A percentile compares a stretch with the other conserved stretches of the same genome.
Evolutionary conservation across 2,797 vertebrate genomes (phyloP).

Genomic region (Pangasius krempfi): DNA sequence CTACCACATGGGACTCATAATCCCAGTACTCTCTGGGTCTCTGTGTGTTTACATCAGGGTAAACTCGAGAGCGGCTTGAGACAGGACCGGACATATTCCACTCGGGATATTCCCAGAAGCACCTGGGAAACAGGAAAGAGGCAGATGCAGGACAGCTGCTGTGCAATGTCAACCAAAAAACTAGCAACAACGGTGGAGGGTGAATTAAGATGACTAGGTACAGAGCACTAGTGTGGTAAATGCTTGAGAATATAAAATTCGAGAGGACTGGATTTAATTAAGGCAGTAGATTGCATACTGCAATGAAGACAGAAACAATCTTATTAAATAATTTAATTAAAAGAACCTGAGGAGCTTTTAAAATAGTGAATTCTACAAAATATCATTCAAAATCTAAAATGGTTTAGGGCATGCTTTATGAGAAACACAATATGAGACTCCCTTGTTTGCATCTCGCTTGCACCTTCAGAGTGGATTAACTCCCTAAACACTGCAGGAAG

Average conservation of each 20-base stretch:
- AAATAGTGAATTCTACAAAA: not conserved
- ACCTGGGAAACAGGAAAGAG: constrained; percentile 62
- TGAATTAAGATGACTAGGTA: not conserved
- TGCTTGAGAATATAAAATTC: not conserved
- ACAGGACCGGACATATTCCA: constrained; percentile 87
- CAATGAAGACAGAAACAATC: not conserved
- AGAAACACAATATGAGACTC: not conserved
- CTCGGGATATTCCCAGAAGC: constrained; percentile 71
- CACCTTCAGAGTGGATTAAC: not conserved
- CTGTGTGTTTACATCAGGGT: constrained; percentile 89
- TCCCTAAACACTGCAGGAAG: not conserved
- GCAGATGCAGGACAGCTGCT: not conserved
- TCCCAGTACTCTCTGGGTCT: constrained; percentile 89
- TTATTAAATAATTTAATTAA: not conserved
- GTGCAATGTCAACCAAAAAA: constrained; percentile 10
- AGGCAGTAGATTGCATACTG: not conserved
- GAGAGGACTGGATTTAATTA: not conserved
- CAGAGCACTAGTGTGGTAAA: not conserved
- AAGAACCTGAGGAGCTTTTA: not conserved
- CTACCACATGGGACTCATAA: constrained; percentile 88
- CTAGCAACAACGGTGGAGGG: not conserved
- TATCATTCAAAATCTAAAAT: not conserved
- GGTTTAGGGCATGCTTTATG: not conserved
- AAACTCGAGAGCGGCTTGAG: constrained; percentile 87
- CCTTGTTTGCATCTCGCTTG: not conserved